Conservation (phyloP, 2,888 invertebrate species). For the Phania funesta region DNA sequence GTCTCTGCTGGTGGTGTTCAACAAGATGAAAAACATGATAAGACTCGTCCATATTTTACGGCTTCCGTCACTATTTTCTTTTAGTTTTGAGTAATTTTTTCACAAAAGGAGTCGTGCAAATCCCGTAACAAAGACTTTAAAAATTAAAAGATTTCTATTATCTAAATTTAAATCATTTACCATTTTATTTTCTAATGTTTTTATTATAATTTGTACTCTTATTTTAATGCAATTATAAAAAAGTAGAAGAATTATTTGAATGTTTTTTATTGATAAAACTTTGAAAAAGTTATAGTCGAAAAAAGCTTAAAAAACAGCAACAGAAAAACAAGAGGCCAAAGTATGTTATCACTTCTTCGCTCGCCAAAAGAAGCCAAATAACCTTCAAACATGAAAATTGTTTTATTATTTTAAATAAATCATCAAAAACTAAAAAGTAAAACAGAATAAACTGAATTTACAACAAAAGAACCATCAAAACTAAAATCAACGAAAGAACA, state of each 20-base stretch:
- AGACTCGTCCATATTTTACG: slow-evolving; percentile 49
- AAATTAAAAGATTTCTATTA: not conserved
- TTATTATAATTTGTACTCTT: slow-evolving; percentile 33
- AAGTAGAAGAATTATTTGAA: slow-evolving; percentile 55
- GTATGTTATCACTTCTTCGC: slow-evolving; percentile 63
- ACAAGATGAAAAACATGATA: slow-evolving; percentile 63
- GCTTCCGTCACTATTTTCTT: not conserved
- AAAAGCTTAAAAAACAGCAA: not conserved
- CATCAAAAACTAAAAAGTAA: slow-evolving; percentile 54
- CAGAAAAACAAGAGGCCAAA: slow-evolving; percentile 41
- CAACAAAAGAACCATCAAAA: slow-evolving; percentile 8
- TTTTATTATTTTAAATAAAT: slow-evolving; percentile 68
- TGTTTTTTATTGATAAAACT: slow-evolving; percentile 67
- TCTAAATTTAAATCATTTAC: slow-evolving; percentile 49
- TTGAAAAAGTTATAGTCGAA: slow-evolving; percentile 58
- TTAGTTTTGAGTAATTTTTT: slow-evolving; percentile 32
- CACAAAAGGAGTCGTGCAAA: not conserved
- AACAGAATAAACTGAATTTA: slow-evolving; percentile 29
- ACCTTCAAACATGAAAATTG: slow-evolving; percentile 70
- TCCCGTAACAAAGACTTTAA: not conserved
- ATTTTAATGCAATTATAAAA: slow-evolving; percentile 37
- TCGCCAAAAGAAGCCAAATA: slow-evolving; percentile 66
- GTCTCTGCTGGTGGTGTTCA: slow-evolving; percentile 67
- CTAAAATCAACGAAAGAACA: not conserved
- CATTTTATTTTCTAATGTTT: slow-evolving; percentile 43